A percentile compares a stretch with the other conserved stretches of the same genome.
These are phyloP conservation scores for Megaleporinus macrocephalus DNA, from an alignment of 2,113 vertebrate species.

Conservation along the genomic window DNA sequence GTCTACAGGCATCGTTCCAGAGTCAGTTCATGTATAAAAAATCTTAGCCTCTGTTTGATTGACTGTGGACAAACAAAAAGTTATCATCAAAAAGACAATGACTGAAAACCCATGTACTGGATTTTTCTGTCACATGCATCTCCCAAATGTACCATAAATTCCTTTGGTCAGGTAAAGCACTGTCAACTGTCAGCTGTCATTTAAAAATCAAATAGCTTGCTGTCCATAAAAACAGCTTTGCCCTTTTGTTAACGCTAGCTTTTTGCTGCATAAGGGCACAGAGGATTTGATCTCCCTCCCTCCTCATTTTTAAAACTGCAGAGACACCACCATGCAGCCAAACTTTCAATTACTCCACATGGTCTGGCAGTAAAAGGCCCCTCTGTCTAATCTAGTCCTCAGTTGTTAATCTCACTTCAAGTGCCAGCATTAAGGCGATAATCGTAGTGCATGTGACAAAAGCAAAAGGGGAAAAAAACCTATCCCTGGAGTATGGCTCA, in stretches of 20 bases:
- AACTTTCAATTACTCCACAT: slow-evolving; percentile 70
- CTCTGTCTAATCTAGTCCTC: slow-evolving; percentile 55
- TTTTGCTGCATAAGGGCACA: slow-evolving; percentile 67
- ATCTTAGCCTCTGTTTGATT: slow-evolving; percentile 60
- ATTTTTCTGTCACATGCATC: background rate
- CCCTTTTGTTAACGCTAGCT: slow-evolving; percentile 49
- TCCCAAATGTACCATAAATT: background rate
- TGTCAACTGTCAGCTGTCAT: background rate
- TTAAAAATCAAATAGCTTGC: background rate
- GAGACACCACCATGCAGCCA: slow-evolving; percentile 61
- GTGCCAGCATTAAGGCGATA: slow-evolving; percentile 67
- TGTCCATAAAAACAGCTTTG: slow-evolving; percentile 47
- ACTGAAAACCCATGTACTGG: slow-evolving; percentile 30
- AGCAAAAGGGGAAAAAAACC: slow-evolving; percentile 45
- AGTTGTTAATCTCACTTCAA: slow-evolving; percentile 63
- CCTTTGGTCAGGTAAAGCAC: background rate
- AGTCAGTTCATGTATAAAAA: slow-evolving; percentile 65
- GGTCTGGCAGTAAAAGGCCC: slow-evolving; percentile 66
- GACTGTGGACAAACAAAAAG: slow-evolving; percentile 54
- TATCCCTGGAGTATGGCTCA: slow-evolving; percentile 41
- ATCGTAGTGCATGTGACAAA: slow-evolving; percentile 64
- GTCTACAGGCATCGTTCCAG: slow-evolving; percentile 52
- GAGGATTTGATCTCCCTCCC: slow-evolving; percentile 51
- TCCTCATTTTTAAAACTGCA: slow-evolving; percentile 64
- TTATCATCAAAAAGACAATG: slow-evolving; percentile 55